Base-by-base conservation (phyloP, 2,888 invertebrate genomes). In the Mylabris sibirica region DNA sequence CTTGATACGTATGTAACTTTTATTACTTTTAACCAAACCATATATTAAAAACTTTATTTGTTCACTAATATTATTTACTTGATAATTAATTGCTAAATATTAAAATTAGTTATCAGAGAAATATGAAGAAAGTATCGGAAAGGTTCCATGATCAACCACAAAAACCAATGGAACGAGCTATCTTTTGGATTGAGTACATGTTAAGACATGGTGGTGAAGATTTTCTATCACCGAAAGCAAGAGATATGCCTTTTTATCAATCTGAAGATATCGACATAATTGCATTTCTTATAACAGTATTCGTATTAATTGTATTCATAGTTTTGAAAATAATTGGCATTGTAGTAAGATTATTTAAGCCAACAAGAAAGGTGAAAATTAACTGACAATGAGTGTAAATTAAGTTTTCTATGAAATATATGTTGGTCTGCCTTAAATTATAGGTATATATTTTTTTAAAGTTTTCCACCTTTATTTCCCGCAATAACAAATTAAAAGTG, bases 111-210 rank as follows among this genome's bases (percentile, higher is more conserved):
- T 75, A 75, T 53, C 38, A 59, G 9, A 41, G 70, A 26, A 73
- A 74, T 53, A 72, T 72, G 64, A 70, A 68, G n/a, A 65, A 70
- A 59, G 14, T 67, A 30, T 77, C 77, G 9, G 64, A 53, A 6
- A 57, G 65, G 64, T 72, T 75, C 59, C 68, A 65, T 59, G 75
- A 74, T 61, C 67, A 71, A 59, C 67, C 65, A 14, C 57, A 75
- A 63, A 70, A 70, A 24, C 72, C 76, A 1, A 59, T 74, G 49
- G 72, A 76, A 38, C 68, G 70, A n/a, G 72, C 72, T 6, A 59
- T 74, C 9, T 75, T 72, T 64, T 77, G 76, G 76, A 67, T 63
- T n/a, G 76, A 76, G 63, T 77, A 75, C 24, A 69, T 68, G 1
- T 66, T 77, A 41, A 70, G 69, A 53, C 73, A 75, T 63, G 71